phyloP scores from a whole-genome alignment of 2,888 invertebrate genomes.

The Lottia gigantea region DNA sequence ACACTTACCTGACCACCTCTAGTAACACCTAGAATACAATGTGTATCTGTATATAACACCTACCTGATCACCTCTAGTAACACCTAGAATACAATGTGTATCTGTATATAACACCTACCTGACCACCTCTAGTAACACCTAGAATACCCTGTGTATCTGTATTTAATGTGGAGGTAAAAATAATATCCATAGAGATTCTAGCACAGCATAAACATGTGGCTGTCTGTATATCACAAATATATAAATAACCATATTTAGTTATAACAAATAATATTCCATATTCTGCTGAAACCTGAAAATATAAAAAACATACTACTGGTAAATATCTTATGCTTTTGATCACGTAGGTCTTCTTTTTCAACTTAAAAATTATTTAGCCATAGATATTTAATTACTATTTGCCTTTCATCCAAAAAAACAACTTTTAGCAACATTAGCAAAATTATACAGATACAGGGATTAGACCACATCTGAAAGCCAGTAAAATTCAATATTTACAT shows the following conservation, averaged over 20 bases:
- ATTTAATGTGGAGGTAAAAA: slow-evolving; percentile 64
- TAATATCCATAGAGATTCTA: slow-evolving; percentile 59
- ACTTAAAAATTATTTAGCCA: no score
- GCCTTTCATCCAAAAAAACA: no score
- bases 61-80: slow-evolving; percentile 58
- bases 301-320: not conserved
- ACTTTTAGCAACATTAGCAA: no score
- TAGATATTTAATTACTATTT: no score
- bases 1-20: slow-evolving; percentile 52
- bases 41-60: slow-evolving; percentile 54
- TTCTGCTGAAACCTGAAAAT: slow-evolving; percentile 61
- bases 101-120: slow-evolving; percentile 57
- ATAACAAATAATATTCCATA: slow-evolving; percentile 65
- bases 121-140: slow-evolving; percentile 55
- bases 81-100: slow-evolving; percentile 57
- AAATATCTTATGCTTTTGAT: no score
- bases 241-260: slow-evolving; percentile 68
- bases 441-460: no score
- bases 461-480: no score
- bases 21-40: slow-evolving; percentile 58
- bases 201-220: slow-evolving; percentile 61
- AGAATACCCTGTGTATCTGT: slow-evolving; percentile 57
- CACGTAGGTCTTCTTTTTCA: no score
- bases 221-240: slow-evolving; percentile 67
- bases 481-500: no score